Base-by-base conservation (phyloP, 92 coral and sea anemone species). In the Heliopora coerulea region DNA sequence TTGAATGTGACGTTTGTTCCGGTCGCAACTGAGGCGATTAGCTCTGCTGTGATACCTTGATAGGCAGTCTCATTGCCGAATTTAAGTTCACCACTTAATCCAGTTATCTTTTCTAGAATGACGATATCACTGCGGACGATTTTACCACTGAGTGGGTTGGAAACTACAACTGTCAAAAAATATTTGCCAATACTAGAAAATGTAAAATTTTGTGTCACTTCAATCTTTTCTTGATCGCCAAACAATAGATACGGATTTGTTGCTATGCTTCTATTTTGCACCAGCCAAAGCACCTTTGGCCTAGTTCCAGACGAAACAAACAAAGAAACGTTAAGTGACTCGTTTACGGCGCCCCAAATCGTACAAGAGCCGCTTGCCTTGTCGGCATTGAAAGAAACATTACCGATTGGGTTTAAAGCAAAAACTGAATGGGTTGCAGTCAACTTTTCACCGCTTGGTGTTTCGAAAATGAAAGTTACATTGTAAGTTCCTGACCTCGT, bases 101-200 rank as follows among this genome's bases (percentile, higher is more conserved):
- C 89, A 39, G 87, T 54, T 25, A 89, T 77, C 58, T 65, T 73
- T 25, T 83, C 81, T 8, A 59, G 65, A 13, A 87, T 83, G 30
- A 79, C 20, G 13, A 92, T 79, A 12, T 32, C 23, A 10, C 84
- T 44, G 11, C 87, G 73, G 21, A 83, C 41, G 54, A 85, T 82
- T 19, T 74, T 49, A 0, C 82, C 65, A 81, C 98, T 90, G 10
- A 93, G 79, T 24, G 73, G 73, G 69, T 93, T 93, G 14, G 69
- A 66, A n/a, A 90, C 96, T 70, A 85, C 73, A 7, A 83, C 89
- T 54, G 73, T 65, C 29, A 90, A 14, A 13, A 66, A 34, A 52
- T 77, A 82, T 39, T 44, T 56, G 25, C 91, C 95, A 21, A 74
- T 59, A 12, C 61, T 62, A 50, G 20, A 33, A 56, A 93, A 83